Evolutionary conservation across 1,140 invertebrate species (phyloP).

Genomic region (Drosophila suzukii): DNA sequence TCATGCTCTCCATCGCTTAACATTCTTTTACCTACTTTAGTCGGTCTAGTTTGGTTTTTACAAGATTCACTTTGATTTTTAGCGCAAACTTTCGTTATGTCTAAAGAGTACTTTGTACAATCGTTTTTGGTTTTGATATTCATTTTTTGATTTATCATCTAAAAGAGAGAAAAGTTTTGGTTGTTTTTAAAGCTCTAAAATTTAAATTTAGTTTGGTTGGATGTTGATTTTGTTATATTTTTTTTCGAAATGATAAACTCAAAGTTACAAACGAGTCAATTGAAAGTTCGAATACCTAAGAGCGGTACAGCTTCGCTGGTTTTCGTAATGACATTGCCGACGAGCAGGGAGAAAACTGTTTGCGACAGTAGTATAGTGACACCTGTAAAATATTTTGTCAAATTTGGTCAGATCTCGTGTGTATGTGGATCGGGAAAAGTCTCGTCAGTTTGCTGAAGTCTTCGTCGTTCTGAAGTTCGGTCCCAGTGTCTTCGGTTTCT

Average conservation of each 20-base stretch:
- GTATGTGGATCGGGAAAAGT: neutral
- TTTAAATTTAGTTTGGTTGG: conserved; percentile 51
- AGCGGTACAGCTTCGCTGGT: conserved; percentile 98
- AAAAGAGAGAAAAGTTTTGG: conserved; percentile 67
- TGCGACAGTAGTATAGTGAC: conserved; percentile 99
- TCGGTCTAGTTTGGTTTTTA: conserved; percentile 66
- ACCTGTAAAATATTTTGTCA: conserved; percentile 88
- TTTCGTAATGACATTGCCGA: conserved; percentile 98
- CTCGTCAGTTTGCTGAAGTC: conserved; percentile 2
- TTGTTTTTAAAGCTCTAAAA: conserved; percentile 56
- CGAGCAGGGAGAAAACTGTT: conserved; percentile 99
- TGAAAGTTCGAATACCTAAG: conserved; percentile 90
- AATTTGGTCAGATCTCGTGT: conserved; percentile 48
- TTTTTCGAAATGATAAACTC: conserved; percentile 58
- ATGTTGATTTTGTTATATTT: conserved; percentile 28
- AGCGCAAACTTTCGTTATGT: conserved; percentile 42
- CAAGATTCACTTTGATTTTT: conserved; percentile 65
- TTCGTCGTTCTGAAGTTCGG: conserved; percentile 9
- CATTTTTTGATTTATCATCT: conserved; percentile 60
- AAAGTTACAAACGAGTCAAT: conserved; percentile 48
- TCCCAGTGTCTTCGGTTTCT: conserved; percentile 20
- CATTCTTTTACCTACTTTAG: conserved; percentile 73
- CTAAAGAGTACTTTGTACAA: conserved; percentile 70
- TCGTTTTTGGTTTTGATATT: conserved; percentile 40
- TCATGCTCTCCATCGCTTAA: conserved; percentile 67